phyloP scores from a whole-genome alignment of 2,888 invertebrate genomes.

The Parnassius glacialis region DNA sequence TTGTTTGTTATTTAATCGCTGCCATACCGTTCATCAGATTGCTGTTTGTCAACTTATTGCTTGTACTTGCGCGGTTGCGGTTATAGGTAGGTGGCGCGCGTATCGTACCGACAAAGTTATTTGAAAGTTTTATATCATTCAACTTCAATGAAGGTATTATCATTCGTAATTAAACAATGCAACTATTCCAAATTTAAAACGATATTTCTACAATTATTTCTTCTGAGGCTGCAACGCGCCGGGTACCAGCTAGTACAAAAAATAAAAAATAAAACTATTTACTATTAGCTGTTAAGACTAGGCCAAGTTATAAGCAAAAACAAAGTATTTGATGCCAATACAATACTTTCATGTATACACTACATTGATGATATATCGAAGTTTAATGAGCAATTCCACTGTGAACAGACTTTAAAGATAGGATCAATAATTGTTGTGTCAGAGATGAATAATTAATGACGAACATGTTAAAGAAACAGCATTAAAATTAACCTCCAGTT shows the following conservation, averaged over 20 bases:
- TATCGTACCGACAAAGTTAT: too few species aligned
- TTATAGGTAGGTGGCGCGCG: too few species aligned
- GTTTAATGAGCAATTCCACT: conserved; percentile 22
- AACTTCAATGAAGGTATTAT: too few species aligned
- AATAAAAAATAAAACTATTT: conserved; percentile 9
- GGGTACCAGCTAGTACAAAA: neutral
- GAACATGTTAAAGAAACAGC: conserved; percentile 10
- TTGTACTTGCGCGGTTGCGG: too few species aligned
- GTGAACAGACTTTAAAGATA: conserved; percentile 17
- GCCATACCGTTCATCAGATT: too few species aligned
- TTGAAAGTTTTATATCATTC: too few species aligned
- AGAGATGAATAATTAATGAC: conserved; percentile 25
- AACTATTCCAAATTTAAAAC: too few species aligned
- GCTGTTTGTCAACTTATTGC: too few species aligned
- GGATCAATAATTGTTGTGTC: conserved; percentile 24
- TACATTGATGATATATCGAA: conserved; percentile 24
- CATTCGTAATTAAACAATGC: too few species aligned
- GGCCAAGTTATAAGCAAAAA: conserved; percentile 9
- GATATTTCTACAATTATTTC: too few species aligned
- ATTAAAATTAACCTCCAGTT: neutral
- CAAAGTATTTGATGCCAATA: conserved; percentile 10
- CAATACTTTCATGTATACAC: conserved; percentile 25
- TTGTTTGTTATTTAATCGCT: too few species aligned
- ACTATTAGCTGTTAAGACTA: conserved; percentile 1
- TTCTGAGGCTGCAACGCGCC: too few species aligned